Evolutionary conservation across 2,888 invertebrate genomes (phyloP).

Genomic region (Heliconius hortense): DNA sequence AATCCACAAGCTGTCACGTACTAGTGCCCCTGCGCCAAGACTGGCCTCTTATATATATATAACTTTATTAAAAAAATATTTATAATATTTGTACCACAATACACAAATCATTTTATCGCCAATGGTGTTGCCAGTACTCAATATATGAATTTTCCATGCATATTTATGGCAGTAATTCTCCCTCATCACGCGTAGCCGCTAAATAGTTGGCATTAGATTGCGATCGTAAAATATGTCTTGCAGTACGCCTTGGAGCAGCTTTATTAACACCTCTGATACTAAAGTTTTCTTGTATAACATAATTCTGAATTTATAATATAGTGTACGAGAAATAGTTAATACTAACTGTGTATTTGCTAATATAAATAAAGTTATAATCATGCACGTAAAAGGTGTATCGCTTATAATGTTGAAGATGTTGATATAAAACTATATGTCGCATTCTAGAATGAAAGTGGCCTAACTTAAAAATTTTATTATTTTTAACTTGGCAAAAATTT

Average conservation of each 20-base stretch:
- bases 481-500: too few relatives aligned
- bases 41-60: background rate
- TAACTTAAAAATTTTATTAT: background rate
- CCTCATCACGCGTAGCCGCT: background rate
- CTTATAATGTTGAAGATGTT: background rate
- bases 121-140: background rate
- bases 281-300: conserved; percentile 12
- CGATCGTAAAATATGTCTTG: conserved; percentile 22
- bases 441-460: background rate
- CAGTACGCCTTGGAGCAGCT: conserved; percentile 8
- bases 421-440: background rate
- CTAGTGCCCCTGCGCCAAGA: too few relatives aligned
- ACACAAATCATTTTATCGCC: conserved; percentile 4
- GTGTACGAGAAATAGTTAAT: background rate
- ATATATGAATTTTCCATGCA: conserved; percentile 17
- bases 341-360: background rate
- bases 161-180: conserved; percentile 11
- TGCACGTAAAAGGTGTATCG: background rate
- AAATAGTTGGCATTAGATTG: conserved; percentile 18
- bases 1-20: too few relatives aligned
- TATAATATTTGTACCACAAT: background rate
- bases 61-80: background rate
- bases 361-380: conserved; percentile 4
- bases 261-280: conserved; percentile 16
- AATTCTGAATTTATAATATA: conserved; percentile 13